A percentile compares a stretch with the other conserved stretches of the same genome.
Conservation (phyloP, 2,797 vertebrate genomes). For the Chelonia mydas region DNA sequence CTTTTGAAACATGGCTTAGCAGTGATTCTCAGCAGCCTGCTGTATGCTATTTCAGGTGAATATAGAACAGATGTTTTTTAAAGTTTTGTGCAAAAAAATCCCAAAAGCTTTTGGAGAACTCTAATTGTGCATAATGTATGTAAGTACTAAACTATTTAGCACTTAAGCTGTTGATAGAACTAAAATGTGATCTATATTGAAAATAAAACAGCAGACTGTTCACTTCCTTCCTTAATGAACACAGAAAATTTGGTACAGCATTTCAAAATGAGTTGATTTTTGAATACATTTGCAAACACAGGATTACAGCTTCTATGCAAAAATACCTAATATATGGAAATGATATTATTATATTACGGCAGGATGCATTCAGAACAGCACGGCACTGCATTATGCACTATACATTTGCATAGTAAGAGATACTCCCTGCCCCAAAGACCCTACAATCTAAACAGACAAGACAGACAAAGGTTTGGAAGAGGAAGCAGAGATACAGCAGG, state of each 20-base stretch:
- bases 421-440: not conserved
- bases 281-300: conserved; percentile 30
- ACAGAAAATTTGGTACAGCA: not conserved
- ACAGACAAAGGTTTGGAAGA: not conserved
- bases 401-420: rapidly evolving
- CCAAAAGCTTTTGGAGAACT: conserved; percentile 43
- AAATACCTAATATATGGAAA: not conserved
- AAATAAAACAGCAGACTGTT: conserved; percentile 41
- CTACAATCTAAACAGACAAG: rapidly evolving
- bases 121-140: conserved; percentile 33
- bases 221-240: conserved; percentile 5
- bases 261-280: conserved; percentile 22
- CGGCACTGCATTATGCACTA: not conserved
- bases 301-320: conserved; percentile 4
- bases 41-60: rapidly evolving
- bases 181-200: conserved; percentile 44
- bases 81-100: not conserved
- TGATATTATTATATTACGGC: not conserved
- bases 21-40: rapidly evolving
- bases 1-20: not conserved
- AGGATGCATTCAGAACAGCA: not conserved
- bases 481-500: rapidly evolving
- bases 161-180: conserved; percentile 37
- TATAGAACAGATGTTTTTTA: not conserved
- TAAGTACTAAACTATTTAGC: conserved; percentile 5